phyloP scores from a whole-genome alignment of 2,113 vertebrate genomes.

The Anhinga anhinga region DNA sequence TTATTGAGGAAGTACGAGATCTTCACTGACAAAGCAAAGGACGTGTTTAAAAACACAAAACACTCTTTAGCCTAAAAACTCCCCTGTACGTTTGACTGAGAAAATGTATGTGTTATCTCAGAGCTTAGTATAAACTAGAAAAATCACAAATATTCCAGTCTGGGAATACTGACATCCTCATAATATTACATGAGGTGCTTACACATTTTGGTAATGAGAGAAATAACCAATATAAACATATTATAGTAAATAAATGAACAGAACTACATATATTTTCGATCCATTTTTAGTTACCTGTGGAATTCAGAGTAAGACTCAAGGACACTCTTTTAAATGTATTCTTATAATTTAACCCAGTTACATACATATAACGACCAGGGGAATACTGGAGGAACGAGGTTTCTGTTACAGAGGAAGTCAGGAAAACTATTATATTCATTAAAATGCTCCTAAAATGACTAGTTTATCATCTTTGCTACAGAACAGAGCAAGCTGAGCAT shows the following conservation, averaged over 20 bases:
- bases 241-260: neutral
- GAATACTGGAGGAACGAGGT: neutral
- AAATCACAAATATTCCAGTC: neutral
- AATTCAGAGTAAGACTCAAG: neutral
- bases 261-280: neutral
- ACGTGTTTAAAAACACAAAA: neutral
- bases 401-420: neutral
- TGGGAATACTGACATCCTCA: neutral
- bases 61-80: neutral
- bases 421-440: conserved; percentile 37
- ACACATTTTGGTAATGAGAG: neutral
- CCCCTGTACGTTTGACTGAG: neutral
- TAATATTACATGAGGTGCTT: neutral
- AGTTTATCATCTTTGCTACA: conserved; percentile 70
- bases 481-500: conserved; percentile 49
- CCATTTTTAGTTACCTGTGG: neutral
- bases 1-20: neutral
- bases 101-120: neutral
- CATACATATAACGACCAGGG: neutral
- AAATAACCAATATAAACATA: neutral
- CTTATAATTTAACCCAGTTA: neutral
- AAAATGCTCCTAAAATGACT: conserved; percentile 39
- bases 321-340: neutral
- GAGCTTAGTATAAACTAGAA: neutral
- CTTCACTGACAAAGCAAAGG: neutral